These are phyloP conservation scores for Oreocharis arfaki DNA, from an alignment of 2,113 vertebrate species.

Conservation along the genomic window DNA sequence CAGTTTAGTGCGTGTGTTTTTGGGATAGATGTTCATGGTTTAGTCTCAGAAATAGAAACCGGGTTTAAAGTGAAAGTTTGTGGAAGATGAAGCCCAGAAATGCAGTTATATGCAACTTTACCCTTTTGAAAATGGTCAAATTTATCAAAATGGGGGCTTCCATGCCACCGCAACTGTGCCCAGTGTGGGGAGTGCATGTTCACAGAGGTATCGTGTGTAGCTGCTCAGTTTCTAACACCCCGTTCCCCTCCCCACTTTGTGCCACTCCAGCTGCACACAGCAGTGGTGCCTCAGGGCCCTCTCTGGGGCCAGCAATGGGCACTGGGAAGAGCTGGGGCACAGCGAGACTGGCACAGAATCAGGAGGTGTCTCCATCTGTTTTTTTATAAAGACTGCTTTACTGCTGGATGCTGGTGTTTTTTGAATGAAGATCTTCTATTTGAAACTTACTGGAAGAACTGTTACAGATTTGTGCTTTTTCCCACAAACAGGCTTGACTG, in stretches of 20 bases:
- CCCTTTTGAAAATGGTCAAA: not conserved
- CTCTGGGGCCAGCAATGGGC: not conserved
- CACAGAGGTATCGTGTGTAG: fast-evolving
- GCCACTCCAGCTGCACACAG: fast-evolving
- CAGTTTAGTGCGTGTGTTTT: not conserved
- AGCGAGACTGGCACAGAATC: not conserved
- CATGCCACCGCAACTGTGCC: fast-evolving
- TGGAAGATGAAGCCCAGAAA: not conserved
- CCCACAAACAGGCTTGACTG: not conserved
- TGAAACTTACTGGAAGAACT: not conserved
- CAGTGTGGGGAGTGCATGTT: not conserved
- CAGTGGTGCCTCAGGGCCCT: fast-evolving
- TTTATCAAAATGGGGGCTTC: not conserved
- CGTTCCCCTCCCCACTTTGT: not conserved
- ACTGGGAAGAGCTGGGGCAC: not conserved
- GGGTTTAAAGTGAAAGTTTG: not conserved
- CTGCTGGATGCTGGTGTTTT: not conserved
- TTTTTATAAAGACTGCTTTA: not conserved
- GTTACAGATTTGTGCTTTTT: not conserved
- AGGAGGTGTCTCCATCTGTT: not conserved
- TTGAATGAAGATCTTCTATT: not conserved
- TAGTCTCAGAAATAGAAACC: not conserved
- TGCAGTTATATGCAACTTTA: not conserved
- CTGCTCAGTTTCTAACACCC: not conserved
- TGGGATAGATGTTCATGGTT: not conserved